These are phyloP conservation scores for Apamea crenata DNA, from an alignment of 2,888 invertebrate species.

Conservation along the genomic window DNA sequence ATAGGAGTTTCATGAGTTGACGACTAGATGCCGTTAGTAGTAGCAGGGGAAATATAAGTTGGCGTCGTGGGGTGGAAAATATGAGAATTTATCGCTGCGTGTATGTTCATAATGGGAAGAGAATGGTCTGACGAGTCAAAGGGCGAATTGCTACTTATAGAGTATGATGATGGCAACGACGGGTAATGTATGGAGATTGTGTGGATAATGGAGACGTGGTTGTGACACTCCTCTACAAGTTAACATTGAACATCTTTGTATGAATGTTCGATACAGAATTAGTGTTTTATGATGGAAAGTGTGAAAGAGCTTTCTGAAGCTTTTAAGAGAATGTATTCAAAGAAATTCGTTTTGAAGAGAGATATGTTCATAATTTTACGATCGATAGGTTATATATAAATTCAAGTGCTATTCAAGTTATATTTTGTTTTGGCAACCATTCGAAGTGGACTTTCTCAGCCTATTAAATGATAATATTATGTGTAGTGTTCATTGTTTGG, in stretches of 20 bases:
- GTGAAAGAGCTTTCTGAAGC: neutral
- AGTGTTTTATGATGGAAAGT: constrained; percentile 13
- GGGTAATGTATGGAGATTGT: constrained; percentile 41
- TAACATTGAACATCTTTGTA: constrained; percentile 11
- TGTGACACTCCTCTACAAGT: constrained; percentile 8
- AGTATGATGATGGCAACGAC: constrained; percentile 36
- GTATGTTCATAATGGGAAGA: constrained; percentile 77
- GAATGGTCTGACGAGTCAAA: constrained; percentile 75
- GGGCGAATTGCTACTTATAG: constrained; percentile 57
- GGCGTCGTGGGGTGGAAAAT: constrained; percentile 73
- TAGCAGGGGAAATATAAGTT: constrained; percentile 58
- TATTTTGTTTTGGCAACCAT: neutral
- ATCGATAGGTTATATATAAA: neutral
- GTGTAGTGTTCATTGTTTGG: neutral
- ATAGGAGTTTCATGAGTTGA: constrained; percentile 86
- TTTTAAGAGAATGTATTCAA: neutral
- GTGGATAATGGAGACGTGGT: constrained; percentile 14
- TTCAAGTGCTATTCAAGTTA: no score
- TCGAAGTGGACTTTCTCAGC: neutral
- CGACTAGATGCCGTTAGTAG: constrained; percentile 75
- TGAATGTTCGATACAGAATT: neutral
- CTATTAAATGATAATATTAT: neutral
- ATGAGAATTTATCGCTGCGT: constrained; percentile 75
- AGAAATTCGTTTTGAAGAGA: neutral
- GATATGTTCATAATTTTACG: neutral